A percentile compares a stretch with the other conserved stretches of the same genome.
Evolutionary conservation across 1,140 invertebrate species (phyloP).

Genomic region (Choristoneura fumiferana): DNA sequence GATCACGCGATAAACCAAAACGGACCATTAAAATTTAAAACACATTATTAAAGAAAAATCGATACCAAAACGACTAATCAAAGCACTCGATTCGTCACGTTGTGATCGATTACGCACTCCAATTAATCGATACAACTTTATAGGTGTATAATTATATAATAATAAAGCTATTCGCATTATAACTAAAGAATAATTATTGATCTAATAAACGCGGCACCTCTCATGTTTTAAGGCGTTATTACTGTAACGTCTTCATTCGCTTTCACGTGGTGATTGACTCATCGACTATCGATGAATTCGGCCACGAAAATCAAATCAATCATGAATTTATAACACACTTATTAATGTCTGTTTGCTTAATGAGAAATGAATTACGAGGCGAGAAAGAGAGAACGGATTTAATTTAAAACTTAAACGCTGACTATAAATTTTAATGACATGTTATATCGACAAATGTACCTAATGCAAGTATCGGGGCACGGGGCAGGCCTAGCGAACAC

Average conservation of each 20-base stretch:
- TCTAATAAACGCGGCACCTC: conserved; percentile 47
- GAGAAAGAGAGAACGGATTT: conserved; percentile 16
- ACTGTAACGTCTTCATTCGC: conserved; percentile 42
- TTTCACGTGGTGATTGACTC: conserved; percentile 38
- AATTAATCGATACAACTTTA: conserved; percentile 46
- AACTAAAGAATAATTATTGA: conserved; percentile 36
- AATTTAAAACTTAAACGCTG: conserved; percentile 15
- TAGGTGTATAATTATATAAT: conserved; percentile 51
- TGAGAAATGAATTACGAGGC: conserved; percentile 8
- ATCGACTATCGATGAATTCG: conserved; percentile 39
- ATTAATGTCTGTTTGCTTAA: conserved; percentile 17
- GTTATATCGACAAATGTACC: conserved; percentile 18
- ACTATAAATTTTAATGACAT: conserved; percentile 19
- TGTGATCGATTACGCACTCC: conserved; percentile 44
- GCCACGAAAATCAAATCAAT: conserved; percentile 14
- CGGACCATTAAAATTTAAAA: conserved; percentile 39
- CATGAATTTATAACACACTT: conserved; percentile 18
- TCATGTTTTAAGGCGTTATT: conserved; percentile 38
- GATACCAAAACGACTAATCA: conserved; percentile 26
- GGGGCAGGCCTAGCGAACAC: conserved; percentile 29
- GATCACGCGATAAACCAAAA: conserved; percentile 51
- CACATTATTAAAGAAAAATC: conserved; percentile 25
- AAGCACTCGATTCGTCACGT: conserved; percentile 36
- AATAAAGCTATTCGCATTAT: conserved; percentile 50
- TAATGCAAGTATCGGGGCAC: conserved; percentile 21